Conservation (phyloP, 2,888 invertebrate species). For the Lymantria dispar region DNA sequence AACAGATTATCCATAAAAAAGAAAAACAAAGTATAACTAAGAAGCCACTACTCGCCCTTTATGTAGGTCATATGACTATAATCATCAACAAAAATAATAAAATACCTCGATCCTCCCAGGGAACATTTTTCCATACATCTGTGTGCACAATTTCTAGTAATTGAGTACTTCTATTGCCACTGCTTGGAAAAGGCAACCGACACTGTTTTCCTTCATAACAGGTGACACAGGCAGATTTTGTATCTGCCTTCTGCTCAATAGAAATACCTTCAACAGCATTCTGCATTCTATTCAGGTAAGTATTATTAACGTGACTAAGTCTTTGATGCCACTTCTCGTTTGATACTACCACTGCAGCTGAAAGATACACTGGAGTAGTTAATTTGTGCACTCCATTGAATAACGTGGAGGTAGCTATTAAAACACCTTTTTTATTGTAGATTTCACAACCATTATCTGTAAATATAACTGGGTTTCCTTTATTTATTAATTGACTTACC, state of each 20-base stretch:
- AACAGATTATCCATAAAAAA: constrained; percentile 14
- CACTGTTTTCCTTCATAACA: constrained; percentile 28
- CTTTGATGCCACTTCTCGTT: constrained; percentile 12
- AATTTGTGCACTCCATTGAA: constrained; percentile 20
- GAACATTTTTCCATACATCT: too few relatives aligned
- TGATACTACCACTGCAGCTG: constrained; percentile 3
- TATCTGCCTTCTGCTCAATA: constrained; percentile 21
- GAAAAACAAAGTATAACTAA: too few relatives aligned
- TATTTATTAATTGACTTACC: constrained; percentile 24
- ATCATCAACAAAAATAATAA: too few relatives aligned
- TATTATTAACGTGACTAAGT: too few relatives aligned
- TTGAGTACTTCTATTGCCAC: constrained; percentile 15
- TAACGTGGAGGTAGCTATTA: constrained; percentile 14
- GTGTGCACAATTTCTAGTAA: too few relatives aligned
- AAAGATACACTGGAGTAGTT: background rate
- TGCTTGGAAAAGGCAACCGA: constrained; percentile 14
- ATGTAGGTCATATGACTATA: too few relatives aligned
- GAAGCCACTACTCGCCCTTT: too few relatives aligned
- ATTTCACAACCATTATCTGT: constrained; percentile 5
- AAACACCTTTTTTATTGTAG: constrained; percentile 3
- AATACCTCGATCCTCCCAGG: too few relatives aligned
- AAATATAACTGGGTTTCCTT: constrained; percentile 16
- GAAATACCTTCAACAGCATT: too few relatives aligned
- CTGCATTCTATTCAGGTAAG: too few relatives aligned
- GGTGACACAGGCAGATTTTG: constrained; percentile 15